phyloP scores from a whole-genome alignment of 2,113 vertebrate genomes.

The Dicaeum eximium region DNA sequence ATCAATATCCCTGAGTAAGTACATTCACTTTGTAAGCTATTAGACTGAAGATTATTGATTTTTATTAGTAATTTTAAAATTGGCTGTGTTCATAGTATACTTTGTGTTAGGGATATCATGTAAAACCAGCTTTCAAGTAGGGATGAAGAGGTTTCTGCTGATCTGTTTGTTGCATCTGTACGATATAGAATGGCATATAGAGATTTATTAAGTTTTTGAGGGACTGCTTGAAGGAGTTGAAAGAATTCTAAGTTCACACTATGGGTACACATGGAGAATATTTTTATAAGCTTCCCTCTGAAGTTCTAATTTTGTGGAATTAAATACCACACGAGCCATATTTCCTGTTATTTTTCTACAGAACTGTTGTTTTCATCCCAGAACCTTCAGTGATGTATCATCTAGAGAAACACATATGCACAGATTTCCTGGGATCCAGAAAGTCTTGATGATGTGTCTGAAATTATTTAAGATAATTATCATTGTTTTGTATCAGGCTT shows the following conservation, averaged over 20 bases:
- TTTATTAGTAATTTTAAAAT: not conserved
- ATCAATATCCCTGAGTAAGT: not conserved
- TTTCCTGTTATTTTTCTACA: not conserved
- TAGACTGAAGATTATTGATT: not conserved
- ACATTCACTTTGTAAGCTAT: not conserved
- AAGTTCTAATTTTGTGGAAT: not conserved
- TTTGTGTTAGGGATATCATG: not conserved
- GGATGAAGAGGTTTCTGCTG: not conserved
- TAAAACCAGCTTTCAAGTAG: not conserved
- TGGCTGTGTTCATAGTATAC: not conserved
- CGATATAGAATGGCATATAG: not conserved
- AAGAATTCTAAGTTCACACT: not conserved
- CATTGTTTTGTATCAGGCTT: not conserved
- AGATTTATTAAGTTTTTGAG: not conserved
- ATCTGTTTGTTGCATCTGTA: not conserved
- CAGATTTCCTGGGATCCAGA: not conserved
- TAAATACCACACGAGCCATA: fast-evolving
- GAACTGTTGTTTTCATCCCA: not conserved
- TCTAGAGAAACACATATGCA: not conserved
- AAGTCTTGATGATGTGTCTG: not conserved
- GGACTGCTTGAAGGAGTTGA: not conserved
- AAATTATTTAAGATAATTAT: not conserved
- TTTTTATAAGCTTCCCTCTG: not conserved
- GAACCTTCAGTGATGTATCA: not conserved
- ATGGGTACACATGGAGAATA: not conserved